A percentile compares a stretch with the other conserved stretches of the same genome.
Evolutionary conservation across 2,797 vertebrate species (phyloP).

Genomic region (Molossus alvarezi): DNA sequence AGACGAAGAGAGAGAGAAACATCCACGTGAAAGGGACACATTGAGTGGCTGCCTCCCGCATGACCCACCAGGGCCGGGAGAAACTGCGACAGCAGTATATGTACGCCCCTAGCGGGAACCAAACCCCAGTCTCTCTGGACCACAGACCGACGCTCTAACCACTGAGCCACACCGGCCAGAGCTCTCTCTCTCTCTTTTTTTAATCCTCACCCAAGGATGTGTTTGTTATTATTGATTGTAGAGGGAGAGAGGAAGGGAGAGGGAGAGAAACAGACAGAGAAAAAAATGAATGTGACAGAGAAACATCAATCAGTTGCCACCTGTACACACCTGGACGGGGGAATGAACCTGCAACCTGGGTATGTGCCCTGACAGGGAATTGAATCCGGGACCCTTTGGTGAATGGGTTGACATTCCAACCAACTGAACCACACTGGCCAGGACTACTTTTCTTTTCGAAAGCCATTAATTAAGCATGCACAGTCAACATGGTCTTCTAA

Average conservation of each 20-base stretch:
- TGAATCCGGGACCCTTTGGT: neutral
- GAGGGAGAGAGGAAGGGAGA: neutral
- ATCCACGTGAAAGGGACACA: too few relatives aligned
- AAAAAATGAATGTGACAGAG: neutral
- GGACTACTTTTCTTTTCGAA: neutral
- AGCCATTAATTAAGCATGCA: neutral
- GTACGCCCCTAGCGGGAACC: too few relatives aligned
- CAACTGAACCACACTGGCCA: neutral
- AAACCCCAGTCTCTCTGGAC: too few relatives aligned
- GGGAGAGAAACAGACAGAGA: neutral
- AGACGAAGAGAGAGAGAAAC: too few relatives aligned
- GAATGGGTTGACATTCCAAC: neutral
- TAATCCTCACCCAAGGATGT: too few relatives aligned
- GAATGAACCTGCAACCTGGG: neutral
- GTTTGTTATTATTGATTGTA: too few relatives aligned
- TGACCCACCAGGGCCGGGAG: too few relatives aligned
- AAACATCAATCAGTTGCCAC: neutral
- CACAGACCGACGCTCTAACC: too few relatives aligned
- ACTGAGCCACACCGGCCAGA: too few relatives aligned
- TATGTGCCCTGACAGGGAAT: neutral
- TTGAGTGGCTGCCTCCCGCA: too few relatives aligned
- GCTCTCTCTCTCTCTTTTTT: too few relatives aligned
- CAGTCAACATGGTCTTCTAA: neutral
- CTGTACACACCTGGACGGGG: neutral
- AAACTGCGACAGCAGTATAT: too few relatives aligned